Conservation (phyloP, 1,140 invertebrate species). For the Gryllus bimaculatus region DNA sequence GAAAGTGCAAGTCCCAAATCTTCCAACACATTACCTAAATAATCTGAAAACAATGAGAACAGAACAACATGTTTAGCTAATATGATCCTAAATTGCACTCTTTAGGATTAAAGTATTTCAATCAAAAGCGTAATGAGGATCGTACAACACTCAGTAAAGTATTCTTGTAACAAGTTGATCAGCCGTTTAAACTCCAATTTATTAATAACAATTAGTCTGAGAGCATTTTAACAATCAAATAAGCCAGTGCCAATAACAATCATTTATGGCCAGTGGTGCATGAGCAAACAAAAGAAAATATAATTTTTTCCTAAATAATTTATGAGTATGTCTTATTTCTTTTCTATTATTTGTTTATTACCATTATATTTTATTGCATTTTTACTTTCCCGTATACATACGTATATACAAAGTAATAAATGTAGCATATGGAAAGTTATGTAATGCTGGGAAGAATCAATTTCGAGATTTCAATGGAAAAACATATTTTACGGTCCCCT, state of each 20-base stretch:
- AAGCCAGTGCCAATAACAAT: neutral
- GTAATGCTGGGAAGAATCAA: too few species aligned
- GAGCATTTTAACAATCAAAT: neutral
- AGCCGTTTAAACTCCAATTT: neutral
- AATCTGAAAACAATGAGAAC: constrained; percentile 47
- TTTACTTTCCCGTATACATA: too few species aligned
- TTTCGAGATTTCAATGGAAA: too few species aligned
- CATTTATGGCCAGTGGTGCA: neutral
- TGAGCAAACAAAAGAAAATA: too few species aligned
- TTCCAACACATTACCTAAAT: constrained; percentile 74
- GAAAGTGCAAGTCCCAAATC: constrained; percentile 67
- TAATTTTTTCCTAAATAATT: too few species aligned
- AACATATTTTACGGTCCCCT: too few species aligned
- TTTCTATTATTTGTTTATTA: too few species aligned
- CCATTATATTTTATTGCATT: too few species aligned
- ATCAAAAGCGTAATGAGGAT: neutral
- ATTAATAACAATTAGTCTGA: neutral
- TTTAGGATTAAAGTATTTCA: too few species aligned
- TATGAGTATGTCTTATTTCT: too few species aligned
- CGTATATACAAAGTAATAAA: too few species aligned
- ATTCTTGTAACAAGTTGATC: neutral
- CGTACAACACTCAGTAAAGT: neutral
- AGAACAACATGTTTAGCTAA: neutral
- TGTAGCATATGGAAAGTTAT: too few species aligned
- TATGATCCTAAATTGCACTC: neutral